Conservation (phyloP, 2,797 vertebrate species). For the Agapornis canus region DNA sequence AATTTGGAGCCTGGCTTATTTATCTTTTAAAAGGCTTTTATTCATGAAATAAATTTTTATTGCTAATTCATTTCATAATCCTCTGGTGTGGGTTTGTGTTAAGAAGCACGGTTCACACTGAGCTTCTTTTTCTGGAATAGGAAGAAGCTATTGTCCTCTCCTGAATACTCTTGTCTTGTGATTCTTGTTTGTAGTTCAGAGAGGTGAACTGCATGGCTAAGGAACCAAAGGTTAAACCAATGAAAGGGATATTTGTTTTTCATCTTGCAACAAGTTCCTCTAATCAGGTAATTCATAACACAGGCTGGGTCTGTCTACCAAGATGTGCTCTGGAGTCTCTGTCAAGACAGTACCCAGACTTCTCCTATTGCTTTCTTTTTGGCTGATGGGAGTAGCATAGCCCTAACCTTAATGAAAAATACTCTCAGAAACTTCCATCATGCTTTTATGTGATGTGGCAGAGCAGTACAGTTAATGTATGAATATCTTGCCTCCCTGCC, state of each 20-base stretch:
- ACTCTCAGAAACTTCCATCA: background rate
- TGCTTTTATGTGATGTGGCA: background rate
- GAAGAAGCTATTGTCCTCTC: background rate
- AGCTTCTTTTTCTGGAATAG: background rate
- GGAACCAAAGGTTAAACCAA: background rate
- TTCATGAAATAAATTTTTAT: conserved; percentile 29
- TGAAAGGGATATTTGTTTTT: background rate
- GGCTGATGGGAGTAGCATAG: background rate
- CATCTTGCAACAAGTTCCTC: background rate
- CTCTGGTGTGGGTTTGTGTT: background rate
- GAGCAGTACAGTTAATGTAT: background rate
- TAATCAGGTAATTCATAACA: background rate
- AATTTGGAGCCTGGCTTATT: conserved; percentile 32
- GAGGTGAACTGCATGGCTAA: background rate
- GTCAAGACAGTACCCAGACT: background rate
- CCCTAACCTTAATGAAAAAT: background rate
- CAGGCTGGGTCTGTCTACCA: background rate
- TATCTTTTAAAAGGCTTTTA: conserved; percentile 19
- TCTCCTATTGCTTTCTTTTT: background rate
- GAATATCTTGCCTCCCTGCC: background rate
- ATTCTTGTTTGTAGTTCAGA: background rate
- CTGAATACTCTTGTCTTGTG: background rate
- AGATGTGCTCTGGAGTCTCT: background rate
- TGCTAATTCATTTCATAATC: conserved; percentile 38
- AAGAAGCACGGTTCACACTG: background rate